Percentiles rank a stretch among this genome's conserved stretches.
phyloP scores from a whole-genome alignment of 37 sponge, comb jelly and placozoan genomes.

The Lycopodina hypogea region DNA sequence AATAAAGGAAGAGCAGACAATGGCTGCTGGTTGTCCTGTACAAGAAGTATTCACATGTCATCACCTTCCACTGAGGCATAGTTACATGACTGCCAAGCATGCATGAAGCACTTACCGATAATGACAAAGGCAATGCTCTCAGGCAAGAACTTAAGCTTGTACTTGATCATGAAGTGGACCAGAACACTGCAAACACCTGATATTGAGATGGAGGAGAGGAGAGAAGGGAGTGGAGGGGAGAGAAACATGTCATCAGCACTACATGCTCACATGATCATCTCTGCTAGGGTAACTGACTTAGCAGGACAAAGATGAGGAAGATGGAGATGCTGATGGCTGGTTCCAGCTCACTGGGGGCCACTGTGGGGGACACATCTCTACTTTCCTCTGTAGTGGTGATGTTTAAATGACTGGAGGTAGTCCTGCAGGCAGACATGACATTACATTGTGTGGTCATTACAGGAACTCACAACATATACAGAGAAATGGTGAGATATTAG shows the following conservation, averaged over 20 bases:
- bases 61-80: no score
- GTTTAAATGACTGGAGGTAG: no score
- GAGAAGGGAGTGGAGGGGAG: neutral
- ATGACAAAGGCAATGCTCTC: slow-evolving; percentile 93
- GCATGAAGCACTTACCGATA: slow-evolving; percentile 73
- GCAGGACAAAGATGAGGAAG: slow-evolving; percentile 47
- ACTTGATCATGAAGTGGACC: slow-evolving; percentile 79
- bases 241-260: no score
- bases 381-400: neutral
- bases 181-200: slow-evolving; percentile 71
- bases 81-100: no score
- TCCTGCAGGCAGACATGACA: no score
- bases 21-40: no score
- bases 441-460: no score
- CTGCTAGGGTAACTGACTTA: slow-evolving; percentile 45
- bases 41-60: no score
- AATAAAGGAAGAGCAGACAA: no score
- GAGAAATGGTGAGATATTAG: no score
- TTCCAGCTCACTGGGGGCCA: slow-evolving; percentile 37
- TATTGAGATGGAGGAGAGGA: slow-evolving; percentile 3
- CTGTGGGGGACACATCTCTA: slow-evolving; percentile 14
- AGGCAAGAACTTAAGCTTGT: slow-evolving; percentile 83
- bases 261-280: neutral
- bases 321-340: slow-evolving; percentile 48
- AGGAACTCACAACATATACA: no score